A percentile compares a stretch with the other conserved stretches of the same genome.
phyloP scores from a whole-genome alignment of 23 tunicate species.

The Phallusia fumigata region DNA sequence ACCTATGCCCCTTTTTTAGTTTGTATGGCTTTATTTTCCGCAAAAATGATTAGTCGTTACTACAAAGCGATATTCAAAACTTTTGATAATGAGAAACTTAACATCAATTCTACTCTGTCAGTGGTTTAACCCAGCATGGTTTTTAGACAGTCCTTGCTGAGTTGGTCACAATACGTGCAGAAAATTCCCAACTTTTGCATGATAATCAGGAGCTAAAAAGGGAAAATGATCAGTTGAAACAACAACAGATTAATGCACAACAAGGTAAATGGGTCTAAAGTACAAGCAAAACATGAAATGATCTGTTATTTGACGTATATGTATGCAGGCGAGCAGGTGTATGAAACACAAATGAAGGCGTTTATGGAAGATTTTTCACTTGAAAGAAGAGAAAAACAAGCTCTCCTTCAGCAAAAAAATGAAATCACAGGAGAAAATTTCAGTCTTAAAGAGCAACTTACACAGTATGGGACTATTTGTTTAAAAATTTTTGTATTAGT shows the following conservation, averaged over 20 bases:
- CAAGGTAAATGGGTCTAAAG: not conserved
- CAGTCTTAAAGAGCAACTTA: not conserved
- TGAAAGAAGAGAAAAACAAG: not conserved
- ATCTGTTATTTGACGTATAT: not conserved
- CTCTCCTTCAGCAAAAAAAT: not conserved
- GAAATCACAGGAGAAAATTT: not conserved
- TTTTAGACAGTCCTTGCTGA: not conserved
- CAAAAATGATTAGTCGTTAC: no score
- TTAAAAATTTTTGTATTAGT: no score
- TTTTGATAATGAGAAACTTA: no score
- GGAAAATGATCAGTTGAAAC: not conserved
- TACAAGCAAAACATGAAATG: not conserved
- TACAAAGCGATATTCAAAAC: no score
- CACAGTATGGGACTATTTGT: not conserved
- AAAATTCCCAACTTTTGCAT: not conserved
- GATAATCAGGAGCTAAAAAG: not conserved
- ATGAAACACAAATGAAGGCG: conserved; percentile 1
- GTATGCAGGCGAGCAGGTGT: not conserved
- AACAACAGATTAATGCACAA: not conserved
- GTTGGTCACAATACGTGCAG: not conserved
- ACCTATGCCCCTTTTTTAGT: no score
- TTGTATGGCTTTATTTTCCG: no score
- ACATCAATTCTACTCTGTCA: no score
- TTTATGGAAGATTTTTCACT: conserved; percentile 6
- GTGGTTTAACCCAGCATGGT: not conserved